Base-by-base conservation (phyloP, 2,888 invertebrate species). In the Clistopyga incitator region DNA sequence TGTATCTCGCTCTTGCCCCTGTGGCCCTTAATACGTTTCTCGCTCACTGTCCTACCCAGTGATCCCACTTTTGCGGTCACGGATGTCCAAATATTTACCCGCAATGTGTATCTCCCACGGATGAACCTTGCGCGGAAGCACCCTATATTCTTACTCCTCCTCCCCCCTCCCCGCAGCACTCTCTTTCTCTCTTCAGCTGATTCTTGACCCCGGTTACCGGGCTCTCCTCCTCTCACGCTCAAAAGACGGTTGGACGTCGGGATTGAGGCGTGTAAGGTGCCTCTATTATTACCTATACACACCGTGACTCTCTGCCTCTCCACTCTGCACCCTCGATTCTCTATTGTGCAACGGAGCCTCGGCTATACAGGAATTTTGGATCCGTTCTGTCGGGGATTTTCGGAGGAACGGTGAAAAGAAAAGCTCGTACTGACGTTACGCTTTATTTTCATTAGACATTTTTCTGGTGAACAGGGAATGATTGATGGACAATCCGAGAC, bases 41-140 rank as follows among this genome's bases (percentile, higher is more conserved):
- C 68, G 65, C 65, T 81, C 71, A 15, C 67, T 29, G 54, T 56
- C 38, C 59, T 64, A 56, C 81, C 38, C 38, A 18, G 82, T 84
- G 84, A 85, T 84, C 84, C 86, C 87, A 85, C 85, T 87, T 87
- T 86, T 80, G 86, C 88, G 90, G 88, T 89, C 90, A 88, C 84
- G 84, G 85, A 88, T 85, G 91, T 92, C 92, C 92, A 92, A 92
- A 92, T 92, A 92, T 92, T 92, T 92, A 90, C 89, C 84, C 88
- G 87, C 89, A 88, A 89, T 89, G 87, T 87, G 88, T 88, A 90
- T 89, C 87, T 87, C 70, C 78, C 79, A 78, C 82, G 86, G 84
- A 85, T 80, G 72, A 65, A 80, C 78, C 81, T 81, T 72, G 74
- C 84, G 52, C 79, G 52, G 56, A 56, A 65, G 52, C 78, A 72